A percentile compares a stretch with the other conserved stretches of the same genome.
These are phyloP conservation scores for Saturnia japonica DNA, from an alignment of 2,888 invertebrate genomes.

Conservation along the genomic window DNA sequence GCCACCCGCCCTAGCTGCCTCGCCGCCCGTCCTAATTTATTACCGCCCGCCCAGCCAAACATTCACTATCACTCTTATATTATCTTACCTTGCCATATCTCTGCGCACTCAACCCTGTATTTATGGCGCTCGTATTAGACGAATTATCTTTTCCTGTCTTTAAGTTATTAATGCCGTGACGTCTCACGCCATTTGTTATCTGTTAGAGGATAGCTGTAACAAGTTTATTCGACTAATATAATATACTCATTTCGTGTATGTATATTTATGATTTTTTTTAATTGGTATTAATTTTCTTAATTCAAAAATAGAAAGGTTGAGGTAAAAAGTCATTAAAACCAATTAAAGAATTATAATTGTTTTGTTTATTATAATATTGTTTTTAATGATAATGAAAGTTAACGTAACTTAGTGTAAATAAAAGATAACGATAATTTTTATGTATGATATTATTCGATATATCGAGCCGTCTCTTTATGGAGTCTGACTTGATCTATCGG, in stretches of 20 bases:
- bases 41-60: conserved; percentile 54
- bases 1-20: conserved; percentile 56
- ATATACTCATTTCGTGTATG: too few relatives aligned
- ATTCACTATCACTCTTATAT: conserved; percentile 62
- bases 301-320: too few relatives aligned
- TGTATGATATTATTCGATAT: too few relatives aligned
- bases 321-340: too few relatives aligned
- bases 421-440: too few relatives aligned
- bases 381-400: too few relatives aligned
- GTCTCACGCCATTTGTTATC: background rate
- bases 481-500: background rate
- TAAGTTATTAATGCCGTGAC: background rate
- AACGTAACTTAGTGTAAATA: too few relatives aligned
- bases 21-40: conserved; percentile 65
- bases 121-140: conserved; percentile 19
- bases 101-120: conserved; percentile 22
- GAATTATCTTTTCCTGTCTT: conserved; percentile 15
- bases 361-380: too few relatives aligned
- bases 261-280: too few relatives aligned
- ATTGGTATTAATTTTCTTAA: too few relatives aligned
- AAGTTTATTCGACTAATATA: background rate
- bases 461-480: background rate
- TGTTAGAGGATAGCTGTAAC: background rate
- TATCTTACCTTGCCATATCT: conserved; percentile 58
- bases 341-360: too few relatives aligned